Conservation (phyloP, 2,888 invertebrate species). For the Eilema depressum region DNA sequence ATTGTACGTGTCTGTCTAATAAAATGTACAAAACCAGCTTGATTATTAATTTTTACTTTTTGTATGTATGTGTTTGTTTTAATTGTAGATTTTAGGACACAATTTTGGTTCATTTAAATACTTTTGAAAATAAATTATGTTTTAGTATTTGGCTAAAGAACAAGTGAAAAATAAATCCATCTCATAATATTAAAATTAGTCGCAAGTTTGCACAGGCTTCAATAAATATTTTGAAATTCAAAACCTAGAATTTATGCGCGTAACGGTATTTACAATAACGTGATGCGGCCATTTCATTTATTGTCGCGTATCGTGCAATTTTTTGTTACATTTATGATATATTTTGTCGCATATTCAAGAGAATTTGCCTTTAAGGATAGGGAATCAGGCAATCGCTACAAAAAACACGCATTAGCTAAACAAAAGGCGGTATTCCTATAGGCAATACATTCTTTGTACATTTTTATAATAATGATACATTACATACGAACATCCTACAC, state of each 20-base stretch:
- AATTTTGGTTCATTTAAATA: too few species aligned
- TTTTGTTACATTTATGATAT: conserved; percentile 48
- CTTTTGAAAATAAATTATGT: not conserved
- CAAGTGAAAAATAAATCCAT: too few species aligned
- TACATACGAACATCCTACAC: not conserved
- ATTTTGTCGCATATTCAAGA: conserved; percentile 20
- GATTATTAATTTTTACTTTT: too few species aligned
- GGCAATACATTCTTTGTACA: too few species aligned
- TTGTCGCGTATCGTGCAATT: conserved; percentile 50
- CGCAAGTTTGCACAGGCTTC: conserved; percentile 30
- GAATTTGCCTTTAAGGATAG: not conserved
- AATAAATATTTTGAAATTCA: conserved; percentile 44
- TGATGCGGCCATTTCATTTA: conserved; percentile 42
- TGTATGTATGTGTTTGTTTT: too few species aligned
- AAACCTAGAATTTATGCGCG: conserved; percentile 54
- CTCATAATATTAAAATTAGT: not conserved
- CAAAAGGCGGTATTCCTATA: too few species aligned
- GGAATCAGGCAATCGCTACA: too few species aligned
- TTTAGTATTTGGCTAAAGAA: not conserved
- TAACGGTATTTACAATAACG: conserved; percentile 53
- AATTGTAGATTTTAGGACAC: too few species aligned
- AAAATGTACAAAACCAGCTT: not conserved
- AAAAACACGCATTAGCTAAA: too few species aligned
- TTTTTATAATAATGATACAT: too few species aligned
- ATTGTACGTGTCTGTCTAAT: not conserved